Conservation (phyloP, 2,888 invertebrate genomes). For the Ceratothoa steindachneri region DNA sequence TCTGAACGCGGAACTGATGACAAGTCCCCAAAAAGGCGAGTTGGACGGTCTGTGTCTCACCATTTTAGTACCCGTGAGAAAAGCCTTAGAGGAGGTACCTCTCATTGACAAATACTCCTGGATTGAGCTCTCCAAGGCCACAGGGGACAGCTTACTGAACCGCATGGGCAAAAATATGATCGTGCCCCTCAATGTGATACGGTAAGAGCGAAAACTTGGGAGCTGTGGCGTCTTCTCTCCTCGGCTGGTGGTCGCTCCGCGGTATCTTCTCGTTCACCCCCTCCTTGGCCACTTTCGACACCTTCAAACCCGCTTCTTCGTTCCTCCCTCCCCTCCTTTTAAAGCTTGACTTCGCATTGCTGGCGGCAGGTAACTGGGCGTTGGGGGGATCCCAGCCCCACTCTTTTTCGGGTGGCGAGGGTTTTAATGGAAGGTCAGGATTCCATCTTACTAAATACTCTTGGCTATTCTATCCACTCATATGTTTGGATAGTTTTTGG, state of each 20-base stretch:
- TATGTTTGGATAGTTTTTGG: no score
- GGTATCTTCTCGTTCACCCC: no score
- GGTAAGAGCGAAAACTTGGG: no score
- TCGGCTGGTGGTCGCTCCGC: no score
- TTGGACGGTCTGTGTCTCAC: slow-evolving; percentile 62
- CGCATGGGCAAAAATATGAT: slow-evolving; percentile 73
- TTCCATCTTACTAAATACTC: no score
- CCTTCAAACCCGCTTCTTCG: no score
- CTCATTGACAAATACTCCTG: slow-evolving; percentile 83
- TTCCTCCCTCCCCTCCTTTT: neutral
- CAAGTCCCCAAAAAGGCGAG: slow-evolving; percentile 20
- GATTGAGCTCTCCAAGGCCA: slow-evolving; percentile 70
- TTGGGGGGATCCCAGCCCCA: no score
- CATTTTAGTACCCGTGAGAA: slow-evolving; percentile 74
- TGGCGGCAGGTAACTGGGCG: neutral
- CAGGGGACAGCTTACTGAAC: slow-evolving; percentile 65
- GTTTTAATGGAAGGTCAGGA: no score
- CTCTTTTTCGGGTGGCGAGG: no score
- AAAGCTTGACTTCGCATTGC: neutral
- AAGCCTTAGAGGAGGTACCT: slow-evolving; percentile 78
- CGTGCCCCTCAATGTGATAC: slow-evolving; percentile 75
- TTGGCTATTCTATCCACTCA: no score
- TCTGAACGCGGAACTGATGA: slow-evolving; percentile 61
- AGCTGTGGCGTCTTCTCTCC: neutral
- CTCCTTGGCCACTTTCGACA: no score